phyloP scores from a whole-genome alignment of 2,888 invertebrate species.

The Tanypteryx hageni region DNA sequence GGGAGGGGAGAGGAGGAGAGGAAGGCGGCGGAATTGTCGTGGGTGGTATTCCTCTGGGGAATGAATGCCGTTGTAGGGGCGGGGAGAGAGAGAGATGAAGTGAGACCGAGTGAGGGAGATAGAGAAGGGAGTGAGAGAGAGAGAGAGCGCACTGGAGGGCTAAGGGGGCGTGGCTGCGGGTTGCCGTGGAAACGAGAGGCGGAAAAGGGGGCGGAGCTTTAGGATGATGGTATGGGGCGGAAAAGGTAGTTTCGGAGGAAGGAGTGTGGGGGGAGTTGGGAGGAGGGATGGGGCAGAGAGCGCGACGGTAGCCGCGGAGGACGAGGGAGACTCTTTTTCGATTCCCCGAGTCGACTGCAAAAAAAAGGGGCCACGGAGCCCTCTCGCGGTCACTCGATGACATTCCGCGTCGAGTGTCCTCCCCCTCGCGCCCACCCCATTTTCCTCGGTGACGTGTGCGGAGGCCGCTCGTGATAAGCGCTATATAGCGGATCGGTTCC shows the following conservation, averaged over 20 bases:
- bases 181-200: slow-evolving; percentile 66
- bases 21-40: neutral
- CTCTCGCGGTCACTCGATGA: slow-evolving; percentile 60
- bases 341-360: neutral
- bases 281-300: neutral
- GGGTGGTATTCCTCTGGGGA: neutral
- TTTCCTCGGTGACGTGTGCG: neutral
- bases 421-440: neutral
- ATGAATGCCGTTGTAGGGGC: neutral
- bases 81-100: slow-evolving; percentile 18
- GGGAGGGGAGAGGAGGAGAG: neutral
- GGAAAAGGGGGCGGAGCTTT: slow-evolving; percentile 58
- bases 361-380: neutral
- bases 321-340: neutral
- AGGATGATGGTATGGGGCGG: slow-evolving; percentile 35
- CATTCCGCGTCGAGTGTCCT: slow-evolving; percentile 27
- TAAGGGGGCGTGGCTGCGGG: slow-evolving; percentile 69
- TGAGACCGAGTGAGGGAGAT: slow-evolving; percentile 67
- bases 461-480: neutral
- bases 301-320: slow-evolving; percentile 16
- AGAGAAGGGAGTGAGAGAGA: neutral
- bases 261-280: neutral
- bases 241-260: neutral
- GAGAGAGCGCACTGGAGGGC: slow-evolving; percentile 22
- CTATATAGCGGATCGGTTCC: neutral